Percentiles rank a stretch among this genome's conserved stretches.
phyloP scores from a whole-genome alignment of 2,113 vertebrate genomes.

The Anolis carolinensis region DNA sequence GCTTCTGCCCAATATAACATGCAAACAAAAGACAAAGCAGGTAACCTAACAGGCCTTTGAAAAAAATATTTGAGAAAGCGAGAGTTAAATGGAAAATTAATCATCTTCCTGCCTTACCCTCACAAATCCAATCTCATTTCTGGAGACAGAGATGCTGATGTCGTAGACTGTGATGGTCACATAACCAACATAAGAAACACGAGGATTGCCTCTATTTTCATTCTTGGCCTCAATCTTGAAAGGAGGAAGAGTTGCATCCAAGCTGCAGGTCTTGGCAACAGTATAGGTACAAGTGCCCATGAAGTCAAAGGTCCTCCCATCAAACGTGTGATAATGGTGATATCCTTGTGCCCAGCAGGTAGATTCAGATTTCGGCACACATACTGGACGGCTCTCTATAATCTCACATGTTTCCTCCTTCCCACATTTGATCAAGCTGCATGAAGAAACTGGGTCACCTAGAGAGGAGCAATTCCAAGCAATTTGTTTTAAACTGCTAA shows the following conservation, averaged over 20 bases:
- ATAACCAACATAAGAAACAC: slow-evolving; percentile 52
- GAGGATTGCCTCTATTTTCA: slow-evolving; percentile 41
- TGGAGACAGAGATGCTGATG: slow-evolving; percentile 45
- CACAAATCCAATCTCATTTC: slow-evolving; percentile 2
- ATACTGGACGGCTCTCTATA: neutral
- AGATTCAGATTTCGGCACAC: slow-evolving; percentile 1
- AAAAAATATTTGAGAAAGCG: neutral
- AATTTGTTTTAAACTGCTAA: slow-evolving; percentile 27
- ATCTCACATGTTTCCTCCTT: slow-evolving; percentile 27
- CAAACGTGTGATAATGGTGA: slow-evolving; percentile 68
- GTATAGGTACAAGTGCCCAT: slow-evolving; percentile 52
- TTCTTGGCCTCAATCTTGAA: slow-evolving; percentile 45
- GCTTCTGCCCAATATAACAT: too few relatives aligned
- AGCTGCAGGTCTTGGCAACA: neutral
- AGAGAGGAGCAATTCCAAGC: neutral
- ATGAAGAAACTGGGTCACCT: neutral
- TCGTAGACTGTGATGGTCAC: slow-evolving; percentile 64
- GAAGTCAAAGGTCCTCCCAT: slow-evolving; percentile 50
- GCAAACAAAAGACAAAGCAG: neutral
- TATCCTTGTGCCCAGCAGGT: slow-evolving; percentile 61
- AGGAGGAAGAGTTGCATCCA: neutral
- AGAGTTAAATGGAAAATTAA: neutral
- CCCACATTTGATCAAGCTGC: slow-evolving; percentile 10
- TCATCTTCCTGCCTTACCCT: neutral
- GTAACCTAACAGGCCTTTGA: neutral